phyloP scores from a whole-genome alignment of 2,797 vertebrate species.

The Rachycentron canadum region DNA sequence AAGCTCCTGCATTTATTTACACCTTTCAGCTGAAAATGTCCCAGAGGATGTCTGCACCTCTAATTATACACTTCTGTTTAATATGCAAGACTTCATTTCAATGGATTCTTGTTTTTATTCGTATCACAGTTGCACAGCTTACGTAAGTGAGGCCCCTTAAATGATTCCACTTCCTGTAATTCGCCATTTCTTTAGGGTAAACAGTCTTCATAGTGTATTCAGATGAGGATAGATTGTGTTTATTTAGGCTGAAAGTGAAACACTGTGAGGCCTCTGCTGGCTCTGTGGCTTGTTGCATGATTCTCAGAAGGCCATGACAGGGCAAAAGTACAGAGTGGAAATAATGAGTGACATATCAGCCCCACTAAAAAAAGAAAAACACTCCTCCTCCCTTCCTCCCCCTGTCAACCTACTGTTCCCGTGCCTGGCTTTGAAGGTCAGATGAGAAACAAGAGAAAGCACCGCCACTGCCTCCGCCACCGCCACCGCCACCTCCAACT shows the following conservation, averaged over 20 bases:
- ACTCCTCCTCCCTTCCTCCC: conserved; percentile 43
- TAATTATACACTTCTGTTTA: conserved; percentile 25
- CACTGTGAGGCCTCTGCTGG: conserved; percentile 15
- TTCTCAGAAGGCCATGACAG: conserved; percentile 58
- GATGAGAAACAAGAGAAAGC: conserved; percentile 71
- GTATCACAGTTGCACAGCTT: conserved; percentile 41
- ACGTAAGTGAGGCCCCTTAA: conserved; percentile 25
- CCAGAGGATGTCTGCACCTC: conserved; percentile 10
- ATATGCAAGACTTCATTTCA: conserved; percentile 29
- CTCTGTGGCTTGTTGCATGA: conserved; percentile 48
- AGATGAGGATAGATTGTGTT: conserved; percentile 7
- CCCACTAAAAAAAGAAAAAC: conserved; percentile 51
- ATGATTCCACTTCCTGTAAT: conserved; percentile 57
- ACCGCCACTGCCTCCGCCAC: conserved; percentile 45
- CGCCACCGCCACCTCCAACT: conserved; percentile 58
- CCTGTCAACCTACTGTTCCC: conserved; percentile 68
- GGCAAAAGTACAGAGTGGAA: conserved; percentile 72
- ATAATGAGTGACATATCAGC: conserved; percentile 78
- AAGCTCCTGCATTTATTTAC: conserved; percentile 14
- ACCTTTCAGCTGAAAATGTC: conserved; percentile 11
- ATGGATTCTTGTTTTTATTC: conserved; percentile 38
- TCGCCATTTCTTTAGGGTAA: conserved; percentile 17
- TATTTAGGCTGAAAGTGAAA: conserved; percentile 33
- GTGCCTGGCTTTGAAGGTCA: conserved; percentile 81
- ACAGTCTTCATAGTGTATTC: not conserved